A percentile compares a stretch with the other conserved stretches of the same genome.
Conservation (phyloP, 2,113 vertebrate species). For the Carassius carassius region DNA sequence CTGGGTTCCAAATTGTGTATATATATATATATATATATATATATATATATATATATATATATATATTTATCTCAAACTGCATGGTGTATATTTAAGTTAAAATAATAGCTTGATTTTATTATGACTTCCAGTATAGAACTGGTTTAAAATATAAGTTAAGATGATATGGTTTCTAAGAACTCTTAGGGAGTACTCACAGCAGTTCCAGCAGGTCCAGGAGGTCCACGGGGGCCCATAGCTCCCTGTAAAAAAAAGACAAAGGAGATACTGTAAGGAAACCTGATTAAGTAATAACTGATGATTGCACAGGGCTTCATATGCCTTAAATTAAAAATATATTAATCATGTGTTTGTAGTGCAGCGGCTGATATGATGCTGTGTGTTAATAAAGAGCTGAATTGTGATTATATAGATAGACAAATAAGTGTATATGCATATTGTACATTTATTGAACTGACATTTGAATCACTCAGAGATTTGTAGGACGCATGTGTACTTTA, state of each 20-base stretch:
- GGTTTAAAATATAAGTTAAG: not conserved
- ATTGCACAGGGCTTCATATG: too few relatives aligned
- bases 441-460: not conserved
- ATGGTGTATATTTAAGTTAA: not conserved
- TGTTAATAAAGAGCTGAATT: not conserved
- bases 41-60: too few relatives aligned
- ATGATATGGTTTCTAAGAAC: not conserved
- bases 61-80: not conserved
- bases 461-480: not conserved
- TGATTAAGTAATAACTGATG: not conserved
- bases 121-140: not conserved
- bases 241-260: constrained; percentile 70
- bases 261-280: constrained; percentile 11
- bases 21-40: too few relatives aligned
- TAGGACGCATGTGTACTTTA: too few relatives aligned
- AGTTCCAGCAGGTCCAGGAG: constrained; percentile 85
- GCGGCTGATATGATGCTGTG: not conserved
- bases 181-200: constrained; percentile 75
- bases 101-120: not conserved
- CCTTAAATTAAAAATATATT: not conserved
- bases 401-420: not conserved
- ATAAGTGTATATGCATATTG: not conserved
- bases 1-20: not conserved
- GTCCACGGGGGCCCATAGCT: constrained; percentile 92
- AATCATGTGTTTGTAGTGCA: not conserved